Evolutionary conservation across 2,888 invertebrate genomes (phyloP), one percentile per base, ranked within the genome.

Genomic region (Lasius fuliginosus): DNA sequence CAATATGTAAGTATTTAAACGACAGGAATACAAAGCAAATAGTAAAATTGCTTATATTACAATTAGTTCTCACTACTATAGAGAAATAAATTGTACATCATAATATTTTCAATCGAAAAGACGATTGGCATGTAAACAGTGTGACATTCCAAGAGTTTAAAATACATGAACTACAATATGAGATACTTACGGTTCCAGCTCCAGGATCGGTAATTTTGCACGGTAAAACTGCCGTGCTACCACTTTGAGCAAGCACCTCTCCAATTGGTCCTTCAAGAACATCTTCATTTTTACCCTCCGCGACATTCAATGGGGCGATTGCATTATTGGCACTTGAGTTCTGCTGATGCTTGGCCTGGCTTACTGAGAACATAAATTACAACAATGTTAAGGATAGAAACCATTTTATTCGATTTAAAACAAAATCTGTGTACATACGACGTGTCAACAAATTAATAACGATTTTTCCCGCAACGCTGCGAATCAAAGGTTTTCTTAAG

Each of bases 191-290:
- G 86, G 95, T 95, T 88, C 94, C 94, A 69, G 92, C 92, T 73
- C 95, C 95, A 42, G 95, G 94, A 90, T 95, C 95, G 71, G 94
- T 93, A 85, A 95, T 94, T 92, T 95, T 95, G 91, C 96, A 96
- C 1, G 96, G 96, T 71, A 96, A 93, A 84, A 94, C 94, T 49
- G 96, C 95, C 77, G 95, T 95, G 83, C 95, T 95, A 84, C 95
- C 95, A 85, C 94, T 95, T 91, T 96, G 96, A 58, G 96, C 95
- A 68, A 95, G 93, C 74, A 96, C 94, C 83, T 95, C 95, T 65
- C 95, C 95, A 85, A 93, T 87, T 85, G 93, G 92, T 67, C 92
- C 92, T 58, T 91, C 91, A 83, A 86, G 75, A 71, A 88, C 90
- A 82, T 91, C 88, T 56, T 90, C 89, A 69, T 86, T 81, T 69